Percentiles rank a stretch among this genome's conserved stretches.
phyloP scores from a whole-genome alignment of 2,888 invertebrate genomes.

The Pantelozetes paolii region DNA sequence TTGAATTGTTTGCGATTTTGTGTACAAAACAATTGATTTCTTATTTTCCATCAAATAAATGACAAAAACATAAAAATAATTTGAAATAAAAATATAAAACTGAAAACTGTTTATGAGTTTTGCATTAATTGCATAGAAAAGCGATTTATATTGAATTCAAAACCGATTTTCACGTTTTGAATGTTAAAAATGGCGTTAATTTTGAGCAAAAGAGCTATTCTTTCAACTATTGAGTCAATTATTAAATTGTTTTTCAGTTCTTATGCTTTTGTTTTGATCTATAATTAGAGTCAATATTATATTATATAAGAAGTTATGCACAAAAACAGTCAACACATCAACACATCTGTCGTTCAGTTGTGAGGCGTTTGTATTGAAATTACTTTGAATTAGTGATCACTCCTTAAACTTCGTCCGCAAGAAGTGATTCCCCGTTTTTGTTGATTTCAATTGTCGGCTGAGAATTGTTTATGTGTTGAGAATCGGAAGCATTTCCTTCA shows the following conservation, averaged over 20 bases:
- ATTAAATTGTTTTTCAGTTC: too few relatives aligned
- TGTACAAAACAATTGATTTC: too few relatives aligned
- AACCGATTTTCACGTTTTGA: background rate
- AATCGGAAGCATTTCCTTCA: slow-evolving; percentile 21
- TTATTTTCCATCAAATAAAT: too few relatives aligned
- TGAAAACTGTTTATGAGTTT: too few relatives aligned
- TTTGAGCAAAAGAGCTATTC: slow-evolving; percentile 22
- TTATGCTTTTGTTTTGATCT: too few relatives aligned
- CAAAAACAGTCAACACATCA: background rate
- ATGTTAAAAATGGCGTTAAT: background rate
- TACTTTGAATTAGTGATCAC: slow-evolving; percentile 16
- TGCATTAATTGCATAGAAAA: slow-evolving; percentile 22
- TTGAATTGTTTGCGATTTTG: too few relatives aligned
- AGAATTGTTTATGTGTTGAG: slow-evolving; percentile 12
- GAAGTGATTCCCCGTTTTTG: slow-evolving; percentile 39
- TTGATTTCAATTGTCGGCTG: slow-evolving; percentile 5
- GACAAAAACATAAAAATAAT: background rate
- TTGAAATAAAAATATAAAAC: background rate
- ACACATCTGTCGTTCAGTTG: background rate
- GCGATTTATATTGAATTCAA: background rate
- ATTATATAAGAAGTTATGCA: background rate
- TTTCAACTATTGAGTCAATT: background rate
- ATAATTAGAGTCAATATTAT: background rate
- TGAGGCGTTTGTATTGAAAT: background rate
- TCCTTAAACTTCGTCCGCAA: slow-evolving; percentile 35